phyloP scores from a whole-genome alignment of 2,113 vertebrate genomes.

The Cynoglossus semilaevis region DNA sequence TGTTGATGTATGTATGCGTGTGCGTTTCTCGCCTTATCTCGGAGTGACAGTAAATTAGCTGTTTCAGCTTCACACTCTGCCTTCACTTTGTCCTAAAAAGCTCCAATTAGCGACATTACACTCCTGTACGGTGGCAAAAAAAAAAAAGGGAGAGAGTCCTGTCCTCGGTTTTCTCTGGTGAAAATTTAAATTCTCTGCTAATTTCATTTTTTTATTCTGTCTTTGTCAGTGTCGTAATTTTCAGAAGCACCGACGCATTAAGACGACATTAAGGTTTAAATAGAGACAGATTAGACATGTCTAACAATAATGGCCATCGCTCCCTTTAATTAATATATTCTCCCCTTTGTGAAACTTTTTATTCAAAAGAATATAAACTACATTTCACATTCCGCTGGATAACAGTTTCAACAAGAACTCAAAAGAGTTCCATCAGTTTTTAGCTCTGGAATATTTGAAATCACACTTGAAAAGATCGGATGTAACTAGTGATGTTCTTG shows the following conservation, averaged over 20 bases:
- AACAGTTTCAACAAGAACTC: too few relatives aligned
- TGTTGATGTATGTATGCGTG: too few relatives aligned
- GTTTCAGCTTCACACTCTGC: slow-evolving; percentile 36
- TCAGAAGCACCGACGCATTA: not conserved
- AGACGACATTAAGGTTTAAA: not conserved
- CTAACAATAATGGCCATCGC: not conserved
- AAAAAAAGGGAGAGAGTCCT: slow-evolving; percentile 1
- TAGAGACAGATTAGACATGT: not conserved
- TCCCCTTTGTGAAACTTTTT: not conserved
- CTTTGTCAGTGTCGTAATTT: not conserved
- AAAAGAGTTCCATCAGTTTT: too few relatives aligned
- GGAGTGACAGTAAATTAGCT: slow-evolving; percentile 55
- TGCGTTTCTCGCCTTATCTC: slow-evolving; percentile 18
- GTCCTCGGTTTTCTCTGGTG: not conserved
- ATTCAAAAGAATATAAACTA: too few relatives aligned
- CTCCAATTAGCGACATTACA: slow-evolving; percentile 61
- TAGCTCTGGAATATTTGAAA: too few relatives aligned
- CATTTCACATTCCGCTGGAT: too few relatives aligned
- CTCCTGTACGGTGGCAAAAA: slow-evolving; percentile 4
- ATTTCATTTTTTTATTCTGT: too few relatives aligned
- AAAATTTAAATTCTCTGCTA: too few relatives aligned
- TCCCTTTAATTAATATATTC: too few relatives aligned
- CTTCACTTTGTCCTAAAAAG: slow-evolving; percentile 45
- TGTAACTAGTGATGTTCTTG: too few relatives aligned
- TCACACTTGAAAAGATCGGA: too few relatives aligned